These are phyloP conservation scores for Drosophila triauraria DNA, from an alignment of 1,140 invertebrate species.

Conservation along the genomic window DNA sequence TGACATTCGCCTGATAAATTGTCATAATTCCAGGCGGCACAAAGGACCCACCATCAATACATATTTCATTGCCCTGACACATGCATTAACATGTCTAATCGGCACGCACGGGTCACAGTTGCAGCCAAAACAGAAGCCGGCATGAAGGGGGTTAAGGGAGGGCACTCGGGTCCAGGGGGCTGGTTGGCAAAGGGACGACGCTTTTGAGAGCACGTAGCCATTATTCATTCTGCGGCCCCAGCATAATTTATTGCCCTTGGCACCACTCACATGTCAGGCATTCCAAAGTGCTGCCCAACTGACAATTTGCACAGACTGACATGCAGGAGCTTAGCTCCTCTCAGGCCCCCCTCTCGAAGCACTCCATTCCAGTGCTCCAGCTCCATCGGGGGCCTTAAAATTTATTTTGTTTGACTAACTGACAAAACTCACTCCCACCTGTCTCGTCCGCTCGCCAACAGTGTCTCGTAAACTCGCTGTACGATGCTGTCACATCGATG, in stretches of 20 bases:
- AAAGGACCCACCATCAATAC: slow-evolving; percentile 59
- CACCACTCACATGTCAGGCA: slow-evolving; percentile 64
- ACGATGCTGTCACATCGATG: slow-evolving; percentile 60
- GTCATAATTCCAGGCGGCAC: slow-evolving; percentile 69
- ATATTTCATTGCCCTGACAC: slow-evolving; percentile 79
- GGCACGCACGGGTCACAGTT: slow-evolving; percentile 58
- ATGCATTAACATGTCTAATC: slow-evolving; percentile 81
- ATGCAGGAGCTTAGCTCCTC: slow-evolving; percentile 35
- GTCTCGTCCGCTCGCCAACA: slow-evolving; percentile 21
- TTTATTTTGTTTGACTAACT: slow-evolving; percentile 65
- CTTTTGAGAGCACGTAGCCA: slow-evolving; percentile 38
- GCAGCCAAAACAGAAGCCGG: slow-evolving; percentile 21
- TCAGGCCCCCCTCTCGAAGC: not conserved
- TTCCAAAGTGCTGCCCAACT: slow-evolving; percentile 52
- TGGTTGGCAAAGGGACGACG: not conserved
- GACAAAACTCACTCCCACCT: slow-evolving; percentile 51
- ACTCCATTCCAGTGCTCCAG: too few species aligned
- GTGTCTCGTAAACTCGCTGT: slow-evolving; percentile 17
- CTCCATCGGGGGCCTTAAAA: slow-evolving; percentile 40
- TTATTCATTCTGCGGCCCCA: slow-evolving; percentile 71
- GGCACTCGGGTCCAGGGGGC: not conserved
- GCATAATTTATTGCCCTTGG: slow-evolving; percentile 75
- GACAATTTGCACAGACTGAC: slow-evolving; percentile 74
- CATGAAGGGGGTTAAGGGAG: not conserved
- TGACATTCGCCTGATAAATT: slow-evolving; percentile 73